Evolutionary conservation across 2,113 vertebrate species (phyloP).

Genomic region (Lagopus leucura): DNA sequence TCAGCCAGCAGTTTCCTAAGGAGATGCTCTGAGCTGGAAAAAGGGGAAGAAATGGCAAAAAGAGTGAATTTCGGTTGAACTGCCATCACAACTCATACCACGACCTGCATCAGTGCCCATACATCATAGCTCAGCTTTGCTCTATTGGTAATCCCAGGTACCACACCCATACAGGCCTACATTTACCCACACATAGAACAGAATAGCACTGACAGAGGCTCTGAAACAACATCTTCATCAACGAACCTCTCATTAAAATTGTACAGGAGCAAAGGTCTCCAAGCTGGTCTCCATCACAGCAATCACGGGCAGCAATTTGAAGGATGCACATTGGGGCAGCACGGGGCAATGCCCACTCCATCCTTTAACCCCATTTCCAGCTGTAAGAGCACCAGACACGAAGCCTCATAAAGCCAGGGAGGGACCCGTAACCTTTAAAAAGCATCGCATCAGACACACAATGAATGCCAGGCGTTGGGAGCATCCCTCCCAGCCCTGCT

Average conservation of each 20-base stretch:
- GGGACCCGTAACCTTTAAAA: not conserved
- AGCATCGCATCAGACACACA: not conserved
- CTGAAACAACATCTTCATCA: not conserved
- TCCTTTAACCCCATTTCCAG: not conserved
- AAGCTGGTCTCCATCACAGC: not conserved
- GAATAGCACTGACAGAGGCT: not conserved
- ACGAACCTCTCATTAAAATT: not conserved
- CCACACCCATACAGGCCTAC: not conserved
- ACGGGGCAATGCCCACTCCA: too few relatives aligned
- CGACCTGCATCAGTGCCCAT: not conserved
- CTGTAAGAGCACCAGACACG: not conserved
- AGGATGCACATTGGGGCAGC: not conserved
- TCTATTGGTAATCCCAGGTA: not conserved
- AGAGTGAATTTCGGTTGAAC: not conserved
- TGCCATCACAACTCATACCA: not conserved
- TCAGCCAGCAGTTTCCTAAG: rapidly evolving
- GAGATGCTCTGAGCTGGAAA: not conserved
- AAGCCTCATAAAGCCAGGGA: not conserved
- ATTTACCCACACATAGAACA: not conserved
- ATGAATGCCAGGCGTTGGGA: not conserved
- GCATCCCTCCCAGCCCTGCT: rapidly evolving
- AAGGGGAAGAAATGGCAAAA: not conserved
- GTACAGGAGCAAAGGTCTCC: not conserved
- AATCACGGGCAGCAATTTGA: not conserved
- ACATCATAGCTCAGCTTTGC: not conserved